Base-by-base conservation (phyloP, 1,140 invertebrate species). In the Cherax destructor region DNA sequence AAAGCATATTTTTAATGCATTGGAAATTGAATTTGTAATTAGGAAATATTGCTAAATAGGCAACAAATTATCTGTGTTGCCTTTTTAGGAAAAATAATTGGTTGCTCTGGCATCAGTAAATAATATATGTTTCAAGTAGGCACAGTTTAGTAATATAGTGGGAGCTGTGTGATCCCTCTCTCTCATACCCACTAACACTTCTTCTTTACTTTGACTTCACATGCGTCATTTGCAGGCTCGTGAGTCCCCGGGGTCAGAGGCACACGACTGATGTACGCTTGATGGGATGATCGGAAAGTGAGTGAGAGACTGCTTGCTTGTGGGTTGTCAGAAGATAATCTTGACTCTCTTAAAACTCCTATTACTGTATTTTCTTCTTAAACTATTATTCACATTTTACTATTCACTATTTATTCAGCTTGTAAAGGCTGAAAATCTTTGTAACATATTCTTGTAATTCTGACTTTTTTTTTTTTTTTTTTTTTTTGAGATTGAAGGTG, bases 201-300 rank as follows among this genome's bases (percentile, higher is more conserved):
- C 78, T 52, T 80, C 50, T 83, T 52, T 52, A 56, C 52, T 83
- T 41, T 83, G 50, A 83, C 80, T 30, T 52, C 50, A 52, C 50
- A 59, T 83, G 80, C 80, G 80, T 83, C 80, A 83, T 83, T 83
- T 83, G 52, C 80, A 83, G 80, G 80, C 50, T 83, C 80, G 80
- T 83, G 80, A 83, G 52, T 83, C 80, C 77, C 80, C 16, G 80
- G 80, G 80, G 52, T 83, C 80, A 83, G 80, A 83, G 52, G 80
- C 80, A 83, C 80, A 83, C 80, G 50, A 83, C 80, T 83, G 80
- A 59, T 52, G 50, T 83, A 83, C 80, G 80, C 80, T 83, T 83
- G 80, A 83, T 30, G 52, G 80, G 80, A 83, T 83, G 80, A 83
- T 52, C 80, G 80, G 50, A 83, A 83, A 83, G 80, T 83, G 80